Evolutionary conservation across 2,113 vertebrate species (phyloP).

Genomic region (Carassius carassius): DNA sequence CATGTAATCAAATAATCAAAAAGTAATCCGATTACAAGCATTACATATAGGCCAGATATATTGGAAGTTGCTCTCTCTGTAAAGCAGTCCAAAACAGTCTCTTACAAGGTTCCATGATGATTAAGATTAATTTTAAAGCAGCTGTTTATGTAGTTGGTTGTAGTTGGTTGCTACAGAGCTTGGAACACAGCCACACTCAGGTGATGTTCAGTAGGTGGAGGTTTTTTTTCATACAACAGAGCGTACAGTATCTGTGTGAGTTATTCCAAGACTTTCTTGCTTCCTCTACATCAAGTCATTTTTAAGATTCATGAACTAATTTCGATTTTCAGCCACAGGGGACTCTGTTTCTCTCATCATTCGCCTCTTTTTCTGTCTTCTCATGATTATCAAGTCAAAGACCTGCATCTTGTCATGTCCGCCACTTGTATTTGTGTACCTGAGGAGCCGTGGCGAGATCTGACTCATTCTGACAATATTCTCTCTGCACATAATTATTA

Average conservation of each 20-base stretch:
- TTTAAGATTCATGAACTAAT: not conserved
- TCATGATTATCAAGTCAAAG: slow-evolving; percentile 45
- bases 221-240: slow-evolving; percentile 14
- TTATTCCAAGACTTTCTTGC: not conserved
- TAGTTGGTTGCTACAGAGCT: too few species aligned
- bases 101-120: too few species aligned
- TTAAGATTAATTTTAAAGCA: not conserved
- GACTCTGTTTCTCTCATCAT: slow-evolving; percentile 30
- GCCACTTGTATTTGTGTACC: slow-evolving; percentile 36
- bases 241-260: not conserved
- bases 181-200: not conserved
- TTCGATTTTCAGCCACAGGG: slow-evolving; percentile 3
- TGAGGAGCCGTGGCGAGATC: slow-evolving; percentile 17
- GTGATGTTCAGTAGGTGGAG: not conserved
- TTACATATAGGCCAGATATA: not conserved
- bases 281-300: not conserved
- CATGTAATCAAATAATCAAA: too few species aligned
- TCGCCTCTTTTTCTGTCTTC: slow-evolving; percentile 33
- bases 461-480: slow-evolving; percentile 18
- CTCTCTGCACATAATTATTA: not conserved
- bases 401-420: slow-evolving; percentile 18
- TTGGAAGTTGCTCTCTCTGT: too few species aligned
- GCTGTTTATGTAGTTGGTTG: not conserved
- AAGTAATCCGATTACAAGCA: too few species aligned
- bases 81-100: too few species aligned